phyloP scores from a whole-genome alignment of 2,113 vertebrate species.

The Emberiza fucata region DNA sequence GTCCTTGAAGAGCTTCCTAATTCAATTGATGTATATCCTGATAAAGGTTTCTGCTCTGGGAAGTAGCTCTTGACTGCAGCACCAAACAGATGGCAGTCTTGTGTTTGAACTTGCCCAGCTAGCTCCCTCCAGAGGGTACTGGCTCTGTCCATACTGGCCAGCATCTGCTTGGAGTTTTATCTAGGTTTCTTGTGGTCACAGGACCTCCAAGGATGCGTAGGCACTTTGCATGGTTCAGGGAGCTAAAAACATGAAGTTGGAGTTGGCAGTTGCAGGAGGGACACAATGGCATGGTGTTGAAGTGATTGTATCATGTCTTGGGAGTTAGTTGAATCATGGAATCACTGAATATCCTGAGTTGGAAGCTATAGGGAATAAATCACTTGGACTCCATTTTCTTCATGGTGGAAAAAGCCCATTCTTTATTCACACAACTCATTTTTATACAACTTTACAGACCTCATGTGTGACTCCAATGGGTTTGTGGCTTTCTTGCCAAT shows the following conservation, averaged over 20 bases:
- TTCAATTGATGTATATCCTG: background rate
- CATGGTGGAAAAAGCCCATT: background rate
- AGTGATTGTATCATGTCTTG: background rate
- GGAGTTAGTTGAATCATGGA: background rate
- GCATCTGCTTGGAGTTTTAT: background rate
- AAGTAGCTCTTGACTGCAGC: background rate
- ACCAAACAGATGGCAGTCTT: background rate
- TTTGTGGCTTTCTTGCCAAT: background rate
- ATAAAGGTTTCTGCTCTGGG: background rate
- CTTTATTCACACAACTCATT: background rate
- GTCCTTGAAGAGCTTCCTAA: background rate
- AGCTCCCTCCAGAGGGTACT: background rate
- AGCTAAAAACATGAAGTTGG: background rate
- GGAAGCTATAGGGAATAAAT: background rate
- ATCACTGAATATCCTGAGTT: background rate
- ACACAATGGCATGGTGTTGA: background rate
- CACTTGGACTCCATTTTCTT: background rate
- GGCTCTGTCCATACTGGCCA: background rate
- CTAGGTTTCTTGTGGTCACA: background rate
- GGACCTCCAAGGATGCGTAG: background rate
- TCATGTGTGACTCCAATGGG: background rate
- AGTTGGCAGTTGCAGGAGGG: background rate
- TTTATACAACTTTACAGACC: background rate
- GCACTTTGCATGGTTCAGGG: background rate
- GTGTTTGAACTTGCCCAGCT: background rate